These are phyloP conservation scores for Percopsis transmontana DNA, from an alignment of 2,113 vertebrate genomes.

Conservation along the genomic window DNA sequence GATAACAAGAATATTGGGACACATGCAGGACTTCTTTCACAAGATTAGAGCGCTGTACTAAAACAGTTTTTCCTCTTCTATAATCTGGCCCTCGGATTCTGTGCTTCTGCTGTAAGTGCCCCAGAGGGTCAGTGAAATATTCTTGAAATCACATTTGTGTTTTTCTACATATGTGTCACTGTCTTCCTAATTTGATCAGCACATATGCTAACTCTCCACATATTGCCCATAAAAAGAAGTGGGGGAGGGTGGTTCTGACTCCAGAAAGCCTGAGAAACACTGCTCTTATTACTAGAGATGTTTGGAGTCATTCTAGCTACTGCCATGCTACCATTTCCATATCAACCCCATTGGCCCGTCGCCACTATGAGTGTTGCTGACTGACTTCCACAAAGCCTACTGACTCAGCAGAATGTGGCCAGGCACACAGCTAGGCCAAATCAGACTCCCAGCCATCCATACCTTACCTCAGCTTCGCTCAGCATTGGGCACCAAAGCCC, in stretches of 20 bases:
- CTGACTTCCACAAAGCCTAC: slow-evolving; percentile 57
- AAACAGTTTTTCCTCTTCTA: slow-evolving; percentile 21
- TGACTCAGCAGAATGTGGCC: slow-evolving; percentile 67
- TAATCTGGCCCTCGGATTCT: slow-evolving; percentile 1
- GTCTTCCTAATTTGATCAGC: no score
- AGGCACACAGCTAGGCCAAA: slow-evolving; percentile 38
- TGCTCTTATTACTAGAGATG: slow-evolving; percentile 1
- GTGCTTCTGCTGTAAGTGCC: no score
- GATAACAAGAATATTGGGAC: slow-evolving; percentile 19
- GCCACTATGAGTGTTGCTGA: slow-evolving; percentile 55
- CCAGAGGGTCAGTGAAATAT: no score
- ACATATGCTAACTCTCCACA: no score
- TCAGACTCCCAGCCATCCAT: slow-evolving; percentile 23
- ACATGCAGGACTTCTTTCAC: neutral
- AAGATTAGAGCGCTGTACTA: neutral
- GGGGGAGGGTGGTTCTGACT: no score
- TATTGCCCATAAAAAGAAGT: no score
- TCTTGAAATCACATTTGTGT: no score
- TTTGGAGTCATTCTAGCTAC: slow-evolving; percentile 22
- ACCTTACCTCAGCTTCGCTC: no score
- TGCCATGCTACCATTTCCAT: slow-evolving; percentile 52
- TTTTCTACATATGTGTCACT: no score
- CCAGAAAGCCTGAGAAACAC: no score
- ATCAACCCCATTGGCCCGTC: slow-evolving; percentile 44
- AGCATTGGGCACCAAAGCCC: no score